Evolutionary conservation across 2,797 vertebrate genomes (phyloP), one percentile per base, ranked within the genome.

Genomic region (Graptemys geographica): DNA sequence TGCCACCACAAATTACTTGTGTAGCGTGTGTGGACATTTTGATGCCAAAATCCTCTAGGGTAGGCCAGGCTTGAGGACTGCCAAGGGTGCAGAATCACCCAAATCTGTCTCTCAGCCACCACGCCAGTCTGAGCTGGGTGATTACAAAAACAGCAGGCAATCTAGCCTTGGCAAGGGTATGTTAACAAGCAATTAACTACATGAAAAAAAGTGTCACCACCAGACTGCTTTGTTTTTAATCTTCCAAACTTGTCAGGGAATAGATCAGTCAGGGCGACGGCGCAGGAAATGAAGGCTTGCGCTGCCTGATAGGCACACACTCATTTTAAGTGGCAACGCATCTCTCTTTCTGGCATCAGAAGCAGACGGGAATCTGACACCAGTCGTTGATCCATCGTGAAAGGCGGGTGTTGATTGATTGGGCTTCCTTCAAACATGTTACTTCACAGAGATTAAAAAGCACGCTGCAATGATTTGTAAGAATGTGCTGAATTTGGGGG

Each of bases 341-440:
- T 6, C 37, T 93, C 65, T 56, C 59, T 56, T 83, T 33, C 44
- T 97, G 88, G 92, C 94, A 89, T 56, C 81, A 84, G 78, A 80
- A 5, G 49, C n/a, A 69, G 57, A 89, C 49, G 84, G 87, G 85
- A 91, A 89, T 23, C 94, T 89, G 87, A 93, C 90, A 87, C 41
- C 52, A 78, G 78, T 23, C 78, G 41, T 25, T 87, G 92, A 92
- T 88, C 92, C 87, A 80, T 92, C 90, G 93, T 92, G 80, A 94
- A 88, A 93, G 94, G 89, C 8, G 78, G 47, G 89, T 95, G 95
- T 96, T 96, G 96, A 96, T 96, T 97, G 94, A 81, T 87, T 91
- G 94, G 86, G 94, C 94, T 93, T 79, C 94, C 83, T 93, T 92
- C 72, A 88, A 95, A 83, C 72, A 85, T 21, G 33, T 49, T 65